These are phyloP conservation scores for Mizuhopecten yessoensis DNA, from an alignment of 1,140 invertebrate genomes.

Conservation along the genomic window DNA sequence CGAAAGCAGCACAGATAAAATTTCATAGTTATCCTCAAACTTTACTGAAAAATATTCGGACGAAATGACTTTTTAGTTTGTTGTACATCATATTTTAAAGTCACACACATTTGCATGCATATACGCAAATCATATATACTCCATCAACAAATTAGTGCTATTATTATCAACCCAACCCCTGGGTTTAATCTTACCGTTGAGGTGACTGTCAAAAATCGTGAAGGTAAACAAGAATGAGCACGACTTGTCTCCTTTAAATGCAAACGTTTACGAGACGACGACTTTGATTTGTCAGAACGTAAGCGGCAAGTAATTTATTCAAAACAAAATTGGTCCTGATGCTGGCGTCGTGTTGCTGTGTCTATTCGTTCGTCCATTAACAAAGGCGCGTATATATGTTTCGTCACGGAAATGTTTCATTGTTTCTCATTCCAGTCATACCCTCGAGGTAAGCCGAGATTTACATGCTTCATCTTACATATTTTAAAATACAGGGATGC, in stretches of 20 bases:
- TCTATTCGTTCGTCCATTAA: neutral
- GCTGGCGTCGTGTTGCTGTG: slow-evolving; percentile 32
- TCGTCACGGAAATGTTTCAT: neutral
- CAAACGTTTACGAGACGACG: neutral
- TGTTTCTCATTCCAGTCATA: neutral
- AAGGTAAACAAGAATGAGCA: slow-evolving; percentile 27
- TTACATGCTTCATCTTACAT: neutral
- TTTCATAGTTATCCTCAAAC: too few relatives aligned
- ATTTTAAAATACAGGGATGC: neutral
- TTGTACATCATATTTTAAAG: too few relatives aligned
- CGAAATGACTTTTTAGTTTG: too few relatives aligned
- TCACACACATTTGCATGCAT: too few relatives aligned
- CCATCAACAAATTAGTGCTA: too few relatives aligned
- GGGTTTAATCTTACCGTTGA: too few relatives aligned
- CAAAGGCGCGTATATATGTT: neutral
- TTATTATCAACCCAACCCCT: too few relatives aligned
- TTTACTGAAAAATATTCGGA: too few relatives aligned
- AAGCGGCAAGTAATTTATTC: slow-evolving; percentile 34
- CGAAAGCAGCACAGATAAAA: too few relatives aligned
- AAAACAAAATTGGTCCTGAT: neutral
- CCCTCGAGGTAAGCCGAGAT: neutral
- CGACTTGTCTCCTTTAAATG: neutral
- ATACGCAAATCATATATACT: too few relatives aligned
- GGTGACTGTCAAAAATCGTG: neutral
- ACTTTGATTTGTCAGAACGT: neutral